Percentiles rank a stretch among this genome's conserved stretches.
phyloP scores from a whole-genome alignment of 2,113 vertebrate species.

The Nestor notabilis region DNA sequence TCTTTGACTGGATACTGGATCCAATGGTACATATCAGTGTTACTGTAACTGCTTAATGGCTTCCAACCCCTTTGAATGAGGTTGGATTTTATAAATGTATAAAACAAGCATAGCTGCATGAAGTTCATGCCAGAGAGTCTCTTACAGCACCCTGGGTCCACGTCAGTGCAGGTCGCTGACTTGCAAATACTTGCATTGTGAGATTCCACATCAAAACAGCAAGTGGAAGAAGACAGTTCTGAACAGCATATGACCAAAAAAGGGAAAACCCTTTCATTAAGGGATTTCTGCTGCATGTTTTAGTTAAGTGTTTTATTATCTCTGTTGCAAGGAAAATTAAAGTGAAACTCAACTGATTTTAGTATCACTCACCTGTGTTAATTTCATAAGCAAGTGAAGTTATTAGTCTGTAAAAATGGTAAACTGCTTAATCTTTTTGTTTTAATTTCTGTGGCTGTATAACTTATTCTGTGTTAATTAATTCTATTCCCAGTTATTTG shows the following conservation, averaged over 20 bases:
- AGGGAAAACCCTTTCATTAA: background rate
- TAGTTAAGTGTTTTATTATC: background rate
- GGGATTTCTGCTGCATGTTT: background rate
- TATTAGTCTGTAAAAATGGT: background rate
- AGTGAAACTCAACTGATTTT: background rate
- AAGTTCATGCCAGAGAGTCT: background rate
- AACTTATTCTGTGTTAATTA: background rate
- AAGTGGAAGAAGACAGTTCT: background rate
- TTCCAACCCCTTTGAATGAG: background rate
- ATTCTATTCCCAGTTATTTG: constrained; percentile 82
- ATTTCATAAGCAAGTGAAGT: background rate
- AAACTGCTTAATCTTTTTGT: background rate
- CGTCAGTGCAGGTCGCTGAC: background rate
- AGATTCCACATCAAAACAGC: background rate
- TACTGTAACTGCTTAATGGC: background rate
- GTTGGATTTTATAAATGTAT: background rate
- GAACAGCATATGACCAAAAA: background rate
- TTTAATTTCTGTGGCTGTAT: background rate
- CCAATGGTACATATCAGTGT: background rate
- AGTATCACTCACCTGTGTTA: background rate
- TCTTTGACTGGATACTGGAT: background rate
- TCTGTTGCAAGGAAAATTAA: background rate
- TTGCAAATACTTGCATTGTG: background rate
- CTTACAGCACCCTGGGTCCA: background rate
- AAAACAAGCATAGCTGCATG: background rate